phyloP scores from a whole-genome alignment of 2,797 vertebrate species.

The Lagorchestes hirsutus region DNA sequence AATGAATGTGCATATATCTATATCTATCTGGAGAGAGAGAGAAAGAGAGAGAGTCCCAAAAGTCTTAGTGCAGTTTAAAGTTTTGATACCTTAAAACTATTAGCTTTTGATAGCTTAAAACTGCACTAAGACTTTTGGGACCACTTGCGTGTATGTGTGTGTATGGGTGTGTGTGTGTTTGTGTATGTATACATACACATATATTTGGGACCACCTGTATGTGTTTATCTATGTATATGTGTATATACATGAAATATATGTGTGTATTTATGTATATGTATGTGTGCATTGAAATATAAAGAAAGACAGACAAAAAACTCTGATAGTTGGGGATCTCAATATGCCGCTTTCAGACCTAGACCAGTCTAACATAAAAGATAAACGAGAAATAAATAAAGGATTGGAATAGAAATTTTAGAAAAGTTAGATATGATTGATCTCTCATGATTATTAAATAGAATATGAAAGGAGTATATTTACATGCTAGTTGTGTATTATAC shows the following conservation, averaged over 20 bases:
- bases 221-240: no score
- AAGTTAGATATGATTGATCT: neutral
- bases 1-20: neutral
- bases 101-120: neutral
- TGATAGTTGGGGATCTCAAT: neutral
- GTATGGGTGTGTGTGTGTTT: no score
- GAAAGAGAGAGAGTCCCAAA: neutral
- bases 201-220: neutral
- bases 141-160: neutral
- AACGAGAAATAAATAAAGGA: neutral
- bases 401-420: neutral
- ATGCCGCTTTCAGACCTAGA: neutral
- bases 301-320: neutral
- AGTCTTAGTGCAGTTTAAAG: neutral
- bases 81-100: no score
- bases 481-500: neutral
- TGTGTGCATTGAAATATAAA: neutral
- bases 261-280: neutral
- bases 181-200: no score
- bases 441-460: neutral
- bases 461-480: neutral
- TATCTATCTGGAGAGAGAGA: no score
- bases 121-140: neutral
- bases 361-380: neutral
- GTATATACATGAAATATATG: no score